A percentile compares a stretch with the other conserved stretches of the same genome.
Conservation (phyloP, 2,797 vertebrate species). For the Hippopotamyrus pictus region DNA sequence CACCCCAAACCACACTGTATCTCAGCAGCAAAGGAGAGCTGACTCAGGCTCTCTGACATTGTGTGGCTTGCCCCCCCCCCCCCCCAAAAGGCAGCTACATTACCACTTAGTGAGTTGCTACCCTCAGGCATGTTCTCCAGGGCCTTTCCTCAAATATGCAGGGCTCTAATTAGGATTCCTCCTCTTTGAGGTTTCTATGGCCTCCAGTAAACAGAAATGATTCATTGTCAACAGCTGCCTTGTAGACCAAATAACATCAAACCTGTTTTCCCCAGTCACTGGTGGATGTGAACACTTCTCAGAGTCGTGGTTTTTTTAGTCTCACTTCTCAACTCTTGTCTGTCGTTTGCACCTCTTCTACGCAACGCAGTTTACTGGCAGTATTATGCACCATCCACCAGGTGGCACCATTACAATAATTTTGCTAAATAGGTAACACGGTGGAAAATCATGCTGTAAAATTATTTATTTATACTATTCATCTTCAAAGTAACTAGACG, state of each 20-base stretch:
- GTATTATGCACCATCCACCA: neutral
- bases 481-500: neutral
- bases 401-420: neutral
- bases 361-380: neutral
- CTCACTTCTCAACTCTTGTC: neutral
- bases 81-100: neutral
- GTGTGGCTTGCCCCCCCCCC: neutral
- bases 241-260: neutral
- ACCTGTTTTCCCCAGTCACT: neutral
- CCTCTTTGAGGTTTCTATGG: neutral
- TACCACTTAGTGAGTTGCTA: neutral
- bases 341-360: neutral
- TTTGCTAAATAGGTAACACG: neutral
- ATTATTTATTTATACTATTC: neutral
- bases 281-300: neutral
- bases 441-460: neutral
- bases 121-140: neutral
- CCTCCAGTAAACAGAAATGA: neutral
- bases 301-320: neutral
- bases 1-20: neutral
- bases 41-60: neutral
- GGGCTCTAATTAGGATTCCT: neutral
- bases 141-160: neutral
- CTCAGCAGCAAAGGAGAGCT: neutral
- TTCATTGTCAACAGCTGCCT: neutral